Base-by-base conservation (phyloP, 30 jellyfish, hydroid and myxozoan genomes). In the Aurelia sp. region DNA sequence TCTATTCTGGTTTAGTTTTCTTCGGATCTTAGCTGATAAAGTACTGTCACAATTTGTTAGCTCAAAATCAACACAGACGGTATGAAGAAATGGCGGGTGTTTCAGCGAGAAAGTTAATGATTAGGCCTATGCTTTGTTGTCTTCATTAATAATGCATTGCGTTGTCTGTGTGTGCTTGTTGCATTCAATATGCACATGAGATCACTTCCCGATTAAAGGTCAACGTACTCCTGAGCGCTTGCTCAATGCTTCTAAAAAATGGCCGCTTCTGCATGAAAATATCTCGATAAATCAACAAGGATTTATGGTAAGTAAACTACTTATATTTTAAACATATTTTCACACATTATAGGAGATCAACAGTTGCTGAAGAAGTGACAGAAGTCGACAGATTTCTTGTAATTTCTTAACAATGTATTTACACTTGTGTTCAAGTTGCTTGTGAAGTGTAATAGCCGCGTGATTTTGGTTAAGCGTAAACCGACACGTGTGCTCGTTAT, bases 141-240 rank as follows among this genome's bases (percentile, higher is more conserved):
- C 27, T 63, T 31, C 73, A 74, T 74, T 30, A 74, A 74, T 74
- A 50, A 74, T 74, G 58, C 69, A 74, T 20, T 3, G n/a, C 73
- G 31, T 20, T 50, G 78, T 77, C 27, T 60, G 44, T 33, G 61
- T 50, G 63, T 77, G 88, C 88, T 77, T 77, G 88, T 77, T 33
- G 88, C n/a, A 77, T 77, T 77, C 75, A 77, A 53, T 5, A 40
- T 74, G 41, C 5, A 52, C 41, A 77, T 77, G 77, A 77, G 88
- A 77, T 77, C 88, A 77, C 47, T 66, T 19, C 77, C 66, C n/a
- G 78, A 77, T 60, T 74, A 77, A 77, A 77, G 88, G 88, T 77
- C 88, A 77, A 77, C 19, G 80, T 55, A 22, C 24, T 15, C 63
- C 69, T 58, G 38, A 60, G 21, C 5, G 67, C 20, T 55, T n/a